These are phyloP conservation scores for Zapornia atra DNA, from an alignment of 2,113 vertebrate genomes.

Conservation along the genomic window DNA sequence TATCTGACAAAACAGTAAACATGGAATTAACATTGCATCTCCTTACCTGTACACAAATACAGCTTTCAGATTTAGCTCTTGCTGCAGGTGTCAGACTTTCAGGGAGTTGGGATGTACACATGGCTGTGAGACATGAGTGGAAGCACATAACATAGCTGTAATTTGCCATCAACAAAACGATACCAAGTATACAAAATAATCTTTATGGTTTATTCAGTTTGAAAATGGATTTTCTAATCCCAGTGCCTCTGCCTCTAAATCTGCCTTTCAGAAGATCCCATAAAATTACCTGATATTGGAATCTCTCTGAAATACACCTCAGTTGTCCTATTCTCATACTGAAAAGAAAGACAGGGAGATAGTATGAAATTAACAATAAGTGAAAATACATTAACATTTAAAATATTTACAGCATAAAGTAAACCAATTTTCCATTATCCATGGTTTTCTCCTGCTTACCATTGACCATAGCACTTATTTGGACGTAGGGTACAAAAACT, in stretches of 20 bases:
- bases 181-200: not conserved
- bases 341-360: not conserved
- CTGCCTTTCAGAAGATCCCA: not conserved
- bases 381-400: not conserved
- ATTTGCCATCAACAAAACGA: not conserved
- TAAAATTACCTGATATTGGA: not conserved
- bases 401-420: not conserved
- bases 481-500: not conserved
- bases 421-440: not conserved
- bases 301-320: not conserved
- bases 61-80: not conserved
- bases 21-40: not conserved
- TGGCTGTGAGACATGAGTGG: not conserved
- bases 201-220: not conserved
- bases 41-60: not conserved
- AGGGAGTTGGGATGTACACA: accelerated
- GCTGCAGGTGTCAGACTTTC: not conserved
- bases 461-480: not conserved
- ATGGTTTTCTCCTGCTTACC: not conserved
- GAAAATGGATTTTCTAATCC: not conserved
- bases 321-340: not conserved
- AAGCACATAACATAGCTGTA: not conserved
- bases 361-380: not conserved
- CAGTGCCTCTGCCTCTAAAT: not conserved
- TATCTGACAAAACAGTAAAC: not conserved